Conservation (phyloP, 2,113 vertebrate species). For the Aptenodytes patagonicus region DNA sequence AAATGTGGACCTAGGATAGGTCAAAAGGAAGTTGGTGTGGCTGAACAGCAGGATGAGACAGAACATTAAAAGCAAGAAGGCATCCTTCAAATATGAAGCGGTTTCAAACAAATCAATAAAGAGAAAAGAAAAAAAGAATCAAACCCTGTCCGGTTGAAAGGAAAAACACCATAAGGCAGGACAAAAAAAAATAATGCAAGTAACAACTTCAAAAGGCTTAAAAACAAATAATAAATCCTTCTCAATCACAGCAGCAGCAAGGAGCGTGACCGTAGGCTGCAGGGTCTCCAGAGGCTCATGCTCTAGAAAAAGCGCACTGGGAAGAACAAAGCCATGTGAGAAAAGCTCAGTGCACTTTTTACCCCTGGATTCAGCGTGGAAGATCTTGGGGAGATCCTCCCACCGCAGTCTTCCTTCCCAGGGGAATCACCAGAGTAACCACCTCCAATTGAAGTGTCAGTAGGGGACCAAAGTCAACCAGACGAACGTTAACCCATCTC, state of each 20-base stretch:
- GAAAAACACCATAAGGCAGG: not conserved
- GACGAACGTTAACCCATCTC: not conserved
- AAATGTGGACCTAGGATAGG: not conserved
- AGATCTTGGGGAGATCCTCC: not conserved
- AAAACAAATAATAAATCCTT: not conserved
- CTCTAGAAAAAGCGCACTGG: not conserved
- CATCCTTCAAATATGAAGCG: not conserved
- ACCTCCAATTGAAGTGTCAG: not conserved
- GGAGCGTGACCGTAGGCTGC: not conserved
- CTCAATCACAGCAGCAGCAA: not conserved
- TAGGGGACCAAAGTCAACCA: not conserved
- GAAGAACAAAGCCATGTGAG: slow-evolving; percentile 8
- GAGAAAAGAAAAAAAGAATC: not conserved
- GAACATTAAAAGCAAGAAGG: not conserved
- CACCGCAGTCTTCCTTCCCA: not conserved
- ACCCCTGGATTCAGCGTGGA: not conserved
- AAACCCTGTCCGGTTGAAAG: not conserved
- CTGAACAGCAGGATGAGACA: not conserved
- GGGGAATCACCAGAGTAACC: not conserved
- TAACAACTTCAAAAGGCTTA: slow-evolving; percentile 26
- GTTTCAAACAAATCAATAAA: not conserved
- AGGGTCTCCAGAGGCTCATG: not conserved
- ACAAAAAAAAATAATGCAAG: not conserved
- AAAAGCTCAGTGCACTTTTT: not conserved
- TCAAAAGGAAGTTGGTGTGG: not conserved